Percentiles rank a stretch among this genome's conserved stretches.
Evolutionary conservation across 2,113 vertebrate species (phyloP).

Genomic region (Sebastes schlegelii): DNA sequence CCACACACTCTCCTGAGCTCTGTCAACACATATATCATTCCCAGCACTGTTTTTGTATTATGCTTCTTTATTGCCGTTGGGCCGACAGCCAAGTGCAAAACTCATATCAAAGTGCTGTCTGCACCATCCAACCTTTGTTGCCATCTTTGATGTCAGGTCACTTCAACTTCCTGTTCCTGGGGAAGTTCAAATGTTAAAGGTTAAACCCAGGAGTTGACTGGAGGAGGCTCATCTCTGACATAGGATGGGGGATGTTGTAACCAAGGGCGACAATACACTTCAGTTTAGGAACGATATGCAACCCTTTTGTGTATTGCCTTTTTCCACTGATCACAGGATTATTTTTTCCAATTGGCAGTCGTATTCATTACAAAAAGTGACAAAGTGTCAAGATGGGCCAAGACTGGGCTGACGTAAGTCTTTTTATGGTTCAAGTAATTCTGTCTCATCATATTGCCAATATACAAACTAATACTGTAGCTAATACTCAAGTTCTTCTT

Average conservation of each 20-base stretch:
- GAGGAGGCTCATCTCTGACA: conserved; percentile 12
- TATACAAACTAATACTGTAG: background rate
- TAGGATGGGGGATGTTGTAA: background rate
- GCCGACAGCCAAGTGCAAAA: conserved; percentile 75
- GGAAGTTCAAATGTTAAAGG: conserved; percentile 72
- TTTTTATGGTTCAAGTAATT: background rate
- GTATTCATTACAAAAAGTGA: background rate
- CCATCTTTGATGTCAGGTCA: conserved; percentile 84
- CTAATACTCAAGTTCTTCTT: background rate
- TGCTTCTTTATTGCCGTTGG: conserved; percentile 61
- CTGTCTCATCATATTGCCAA: background rate
- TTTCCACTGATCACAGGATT: conserved; percentile 6
- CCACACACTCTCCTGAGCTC: background rate
- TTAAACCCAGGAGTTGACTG: conserved; percentile 26
- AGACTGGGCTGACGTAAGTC: background rate
- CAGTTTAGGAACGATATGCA: background rate
- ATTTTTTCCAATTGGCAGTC: background rate
- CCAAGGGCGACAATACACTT: background rate
- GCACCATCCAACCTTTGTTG: conserved; percentile 84
- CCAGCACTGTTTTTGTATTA: conserved; percentile 42
- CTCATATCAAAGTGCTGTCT: conserved; percentile 67
- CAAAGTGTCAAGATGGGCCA: background rate
- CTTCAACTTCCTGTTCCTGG: conserved; percentile 81
- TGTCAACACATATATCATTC: conserved; percentile 51
- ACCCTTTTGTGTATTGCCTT: background rate